A percentile compares a stretch with the other conserved stretches of the same genome.
Conservation (phyloP, 2,888 invertebrate species). For the Rhingia campestris region DNA sequence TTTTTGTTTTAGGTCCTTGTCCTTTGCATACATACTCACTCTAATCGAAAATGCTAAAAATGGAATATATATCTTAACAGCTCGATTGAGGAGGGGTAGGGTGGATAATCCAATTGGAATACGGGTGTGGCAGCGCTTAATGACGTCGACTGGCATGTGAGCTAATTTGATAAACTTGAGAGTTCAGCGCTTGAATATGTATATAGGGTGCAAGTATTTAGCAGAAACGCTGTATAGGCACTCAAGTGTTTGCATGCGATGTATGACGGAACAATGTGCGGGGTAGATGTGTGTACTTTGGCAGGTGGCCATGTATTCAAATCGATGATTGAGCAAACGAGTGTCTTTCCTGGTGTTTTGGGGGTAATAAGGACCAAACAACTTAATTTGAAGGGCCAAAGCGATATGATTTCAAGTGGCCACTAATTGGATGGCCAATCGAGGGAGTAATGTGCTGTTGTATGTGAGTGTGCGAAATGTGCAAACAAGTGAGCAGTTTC, state of each 20-base stretch:
- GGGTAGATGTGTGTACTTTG: constrained; percentile 17
- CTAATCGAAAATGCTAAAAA: constrained; percentile 51
- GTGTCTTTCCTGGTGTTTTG: constrained; percentile 18
- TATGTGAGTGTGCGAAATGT: background rate
- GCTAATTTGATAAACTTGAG: constrained; percentile 57
- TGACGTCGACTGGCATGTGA: constrained; percentile 43
- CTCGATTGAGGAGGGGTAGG: background rate
- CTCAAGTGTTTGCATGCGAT: constrained; percentile 40
- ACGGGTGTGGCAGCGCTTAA: constrained; percentile 41
- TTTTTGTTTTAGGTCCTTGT: constrained; percentile 22
- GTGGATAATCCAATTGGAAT: constrained; percentile 35
- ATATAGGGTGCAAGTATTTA: background rate
- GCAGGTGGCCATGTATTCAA: constrained; percentile 46
- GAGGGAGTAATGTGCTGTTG: background rate
- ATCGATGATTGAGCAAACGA: constrained; percentile 34
- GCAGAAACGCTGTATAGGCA: constrained; percentile 17
- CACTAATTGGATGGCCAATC: constrained; percentile 39
- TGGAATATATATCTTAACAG: constrained; percentile 48
- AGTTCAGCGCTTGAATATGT: constrained; percentile 44
- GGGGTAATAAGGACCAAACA: constrained; percentile 47
- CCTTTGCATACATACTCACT: constrained; percentile 23
- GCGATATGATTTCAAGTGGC: constrained; percentile 42
- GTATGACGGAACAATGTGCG: background rate
- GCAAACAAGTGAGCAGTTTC: constrained; percentile 20
- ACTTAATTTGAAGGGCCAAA: constrained; percentile 42